These are phyloP conservation scores for Nezara viridula DNA, from an alignment of 2,888 invertebrate species.

Conservation along the genomic window DNA sequence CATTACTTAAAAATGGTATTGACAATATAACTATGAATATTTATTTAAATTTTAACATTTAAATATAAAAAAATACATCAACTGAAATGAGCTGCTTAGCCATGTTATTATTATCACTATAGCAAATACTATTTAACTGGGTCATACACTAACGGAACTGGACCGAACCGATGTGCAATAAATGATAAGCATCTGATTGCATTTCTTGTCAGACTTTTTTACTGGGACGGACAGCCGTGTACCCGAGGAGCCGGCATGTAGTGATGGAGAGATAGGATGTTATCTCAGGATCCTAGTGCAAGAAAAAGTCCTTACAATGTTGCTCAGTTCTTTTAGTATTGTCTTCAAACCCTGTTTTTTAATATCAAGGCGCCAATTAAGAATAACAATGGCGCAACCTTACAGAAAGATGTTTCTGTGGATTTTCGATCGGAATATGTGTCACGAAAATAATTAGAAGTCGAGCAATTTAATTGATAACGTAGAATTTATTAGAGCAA, in stretches of 20 bases:
- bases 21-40: no score
- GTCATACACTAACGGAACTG: background rate
- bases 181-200: background rate
- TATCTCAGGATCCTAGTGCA: background rate
- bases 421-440: no score
- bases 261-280: background rate
- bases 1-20: no score
- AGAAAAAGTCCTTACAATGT: background rate
- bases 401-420: no score
- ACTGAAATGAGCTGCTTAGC: no score
- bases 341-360: background rate
- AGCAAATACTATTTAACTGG: background rate
- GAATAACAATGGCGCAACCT: background rate
- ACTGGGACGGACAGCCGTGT: background rate
- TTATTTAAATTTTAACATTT: no score
- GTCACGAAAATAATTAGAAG: no score
- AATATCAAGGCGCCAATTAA: background rate
- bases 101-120: no score
- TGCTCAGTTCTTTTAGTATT: background rate
- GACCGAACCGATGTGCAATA: background rate
- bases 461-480: no score
- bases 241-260: background rate
- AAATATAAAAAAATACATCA: no score
- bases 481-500: no score
- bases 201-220: constrained; percentile 20